phyloP scores from a whole-genome alignment of 2,797 vertebrate species.

The Hydrolagus colliei region DNA sequence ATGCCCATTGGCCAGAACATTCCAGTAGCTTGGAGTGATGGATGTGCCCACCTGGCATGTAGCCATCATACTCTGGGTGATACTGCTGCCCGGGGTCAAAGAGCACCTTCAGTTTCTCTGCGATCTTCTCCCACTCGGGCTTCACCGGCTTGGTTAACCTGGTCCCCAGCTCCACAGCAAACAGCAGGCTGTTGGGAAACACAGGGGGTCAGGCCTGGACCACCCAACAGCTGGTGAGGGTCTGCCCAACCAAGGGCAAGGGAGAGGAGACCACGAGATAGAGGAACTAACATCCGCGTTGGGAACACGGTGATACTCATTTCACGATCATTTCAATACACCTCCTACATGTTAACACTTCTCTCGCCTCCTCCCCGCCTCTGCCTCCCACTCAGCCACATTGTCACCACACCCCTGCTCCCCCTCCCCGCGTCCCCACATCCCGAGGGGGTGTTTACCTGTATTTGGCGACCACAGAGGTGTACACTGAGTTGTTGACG shows the following conservation, averaged over 20 bases:
- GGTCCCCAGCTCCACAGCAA: conserved; percentile 68
- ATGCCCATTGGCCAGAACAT: too few species aligned
- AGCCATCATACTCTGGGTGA: conserved; percentile 32
- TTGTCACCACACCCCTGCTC: too few species aligned
- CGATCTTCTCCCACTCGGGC: conserved; percentile 66
- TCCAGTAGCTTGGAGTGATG: too few species aligned
- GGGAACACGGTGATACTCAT: not conserved
- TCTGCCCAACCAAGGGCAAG: not conserved
- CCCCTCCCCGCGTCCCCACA: not conserved
- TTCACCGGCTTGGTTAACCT: conserved; percentile 60
- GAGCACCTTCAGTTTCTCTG: conserved; percentile 69
- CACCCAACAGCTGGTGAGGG: rapidly evolving
- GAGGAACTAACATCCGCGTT: too few species aligned
- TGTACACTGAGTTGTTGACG: conserved; percentile 84
- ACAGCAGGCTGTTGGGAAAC: conserved; percentile 63
- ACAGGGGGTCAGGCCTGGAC: rapidly evolving
- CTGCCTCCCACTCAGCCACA: not conserved
- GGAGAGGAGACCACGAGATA: not conserved
- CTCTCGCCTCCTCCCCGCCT: not conserved
- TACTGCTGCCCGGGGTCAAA: conserved; percentile 26
- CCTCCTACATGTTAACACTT: not conserved
- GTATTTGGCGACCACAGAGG: conserved; percentile 73
- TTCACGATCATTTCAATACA: not conserved
- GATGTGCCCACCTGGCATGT: not conserved
- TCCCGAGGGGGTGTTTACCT: conserved; percentile 57